These are phyloP conservation scores for Beris chalybata DNA, from an alignment of 2,888 invertebrate genomes.

Conservation along the genomic window DNA sequence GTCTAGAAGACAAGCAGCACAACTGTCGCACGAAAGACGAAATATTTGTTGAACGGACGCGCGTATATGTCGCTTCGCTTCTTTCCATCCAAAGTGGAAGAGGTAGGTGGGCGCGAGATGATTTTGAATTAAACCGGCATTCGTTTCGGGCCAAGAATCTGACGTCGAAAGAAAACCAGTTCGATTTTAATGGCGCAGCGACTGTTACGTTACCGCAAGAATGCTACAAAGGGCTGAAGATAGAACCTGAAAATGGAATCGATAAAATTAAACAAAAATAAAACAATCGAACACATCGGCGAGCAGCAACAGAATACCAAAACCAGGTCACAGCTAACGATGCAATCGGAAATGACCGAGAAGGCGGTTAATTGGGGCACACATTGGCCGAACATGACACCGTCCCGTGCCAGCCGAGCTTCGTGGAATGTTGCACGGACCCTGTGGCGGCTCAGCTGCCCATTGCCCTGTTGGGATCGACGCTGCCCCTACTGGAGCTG, in stretches of 20 bases:
- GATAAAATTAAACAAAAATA: background rate
- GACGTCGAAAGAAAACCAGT: constrained; percentile 1
- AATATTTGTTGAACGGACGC: too few relatives aligned
- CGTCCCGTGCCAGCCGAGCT: too few relatives aligned
- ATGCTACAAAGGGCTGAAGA: background rate
- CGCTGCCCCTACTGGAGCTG: too few relatives aligned
- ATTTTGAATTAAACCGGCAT: background rate
- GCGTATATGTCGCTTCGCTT: too few relatives aligned
- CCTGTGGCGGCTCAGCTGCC: too few relatives aligned
- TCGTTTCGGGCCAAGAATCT: too few relatives aligned
- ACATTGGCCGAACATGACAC: constrained; percentile 3
- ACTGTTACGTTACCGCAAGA: background rate
- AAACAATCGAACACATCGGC: constrained; percentile 6
- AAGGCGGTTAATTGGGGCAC: constrained; percentile 17
- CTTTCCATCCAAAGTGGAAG: background rate
- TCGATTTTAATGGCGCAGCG: background rate
- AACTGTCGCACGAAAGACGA: too few relatives aligned
- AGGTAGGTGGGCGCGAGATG: background rate
- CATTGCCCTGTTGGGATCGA: too few relatives aligned
- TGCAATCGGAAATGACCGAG: constrained; percentile 25
- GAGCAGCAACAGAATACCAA: background rate
- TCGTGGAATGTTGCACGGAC: too few relatives aligned
- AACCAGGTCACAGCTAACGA: constrained; percentile 23
- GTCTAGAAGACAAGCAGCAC: background rate
- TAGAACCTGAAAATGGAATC: constrained; percentile 19